Evolutionary conservation across 2,113 vertebrate genomes (phyloP), one percentile per base, ranked within the genome.

Genomic region (Elaphurus davidianus): DNA sequence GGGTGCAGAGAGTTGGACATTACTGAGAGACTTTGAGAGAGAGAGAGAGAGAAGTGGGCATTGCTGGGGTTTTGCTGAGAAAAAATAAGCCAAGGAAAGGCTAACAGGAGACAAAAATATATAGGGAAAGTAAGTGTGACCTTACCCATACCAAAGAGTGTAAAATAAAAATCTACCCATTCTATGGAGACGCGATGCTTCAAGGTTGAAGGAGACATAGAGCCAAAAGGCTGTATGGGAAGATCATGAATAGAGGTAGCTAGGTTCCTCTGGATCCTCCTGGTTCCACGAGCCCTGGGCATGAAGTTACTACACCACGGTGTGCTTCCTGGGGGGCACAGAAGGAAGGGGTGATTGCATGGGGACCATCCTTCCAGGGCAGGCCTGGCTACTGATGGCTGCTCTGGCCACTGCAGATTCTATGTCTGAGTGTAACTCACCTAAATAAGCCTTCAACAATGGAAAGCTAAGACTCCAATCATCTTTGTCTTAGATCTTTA

Each of bases 221-320:
- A 27, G 50, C 15, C 15, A 2, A 30, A 78, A 27, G 50, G 9
- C 6, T 30, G 2, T 10, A 4, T 0, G 15, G 7, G 74, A 86
- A 43, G 54, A 47, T 5, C 25, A 2, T 1, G 9, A 45, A 23
- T 10, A 13, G 45, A 25, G 23, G 21, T 5, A 23, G 13, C 16
- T 28, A 1, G 33, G 3, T 12, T 43, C 43, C 43, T 43, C 43
- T 43, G 43, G 43, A 6, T 43, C 43, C 43, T 43, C 2, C 43
- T 43, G 43, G 47, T 25, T 40, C 86, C 40, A 19, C 4, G 19
- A 62, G 57, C 12, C 60, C 54, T 5, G 6, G 55, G 28, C 0
- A 5, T 11, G 21, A 92, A 19, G 54, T 9, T 3, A 1, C 11
- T 16, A 5, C 52, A 19, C 91, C 43, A 7, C 0, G 23, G 40